Base-by-base conservation (phyloP, 92 coral and sea anemone species). In the Parazoanthus swiftii region DNA sequence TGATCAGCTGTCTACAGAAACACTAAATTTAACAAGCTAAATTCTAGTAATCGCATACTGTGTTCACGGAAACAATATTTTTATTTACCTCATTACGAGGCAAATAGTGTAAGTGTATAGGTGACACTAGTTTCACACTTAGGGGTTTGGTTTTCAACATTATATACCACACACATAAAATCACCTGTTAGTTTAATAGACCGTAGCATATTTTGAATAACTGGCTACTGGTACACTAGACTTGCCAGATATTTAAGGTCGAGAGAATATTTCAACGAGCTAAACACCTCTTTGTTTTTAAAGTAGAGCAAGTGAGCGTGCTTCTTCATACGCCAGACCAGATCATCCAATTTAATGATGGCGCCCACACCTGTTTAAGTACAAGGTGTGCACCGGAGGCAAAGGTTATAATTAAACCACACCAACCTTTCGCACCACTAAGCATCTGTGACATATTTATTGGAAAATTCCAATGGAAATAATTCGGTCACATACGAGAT, bases 331-430 rank as follows among this genome's bases (percentile, higher is more conserved):
- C 43, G 20, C 43, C 29, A 2, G 5, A 36, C 23, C 16, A 7
- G 5, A 58, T 63, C 83, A 79, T 79, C 67, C 85, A 58, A 23
- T 58, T 68, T 67, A 39, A 16, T 46, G 20, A 8, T 38, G 86
- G 86, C 72, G 76, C 77, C 76, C 16, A 39, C 77, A 67, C 51
- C 54, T 67, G 76, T 43, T 82, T 65, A 38, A 66, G 35, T 66
- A 37, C 86, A 82, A 82, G 86, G 48, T 44, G 63, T 66, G 76
- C 58, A 82, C 76, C 86, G 77, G 86, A 66, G 77, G 77, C 86
- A 82, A 81, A 44, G 86, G 77, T 82, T 68, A 82, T 59, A 65
- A 67, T 6, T 25, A 67, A 82, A 25, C 37, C 72, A 67, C 59
- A 29, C n/a, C 46, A 44, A 82, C 56, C 10, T 25, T 23, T 70